These are phyloP conservation scores for Portevinia maculata DNA, from an alignment of 2,888 invertebrate genomes.

Conservation along the genomic window DNA sequence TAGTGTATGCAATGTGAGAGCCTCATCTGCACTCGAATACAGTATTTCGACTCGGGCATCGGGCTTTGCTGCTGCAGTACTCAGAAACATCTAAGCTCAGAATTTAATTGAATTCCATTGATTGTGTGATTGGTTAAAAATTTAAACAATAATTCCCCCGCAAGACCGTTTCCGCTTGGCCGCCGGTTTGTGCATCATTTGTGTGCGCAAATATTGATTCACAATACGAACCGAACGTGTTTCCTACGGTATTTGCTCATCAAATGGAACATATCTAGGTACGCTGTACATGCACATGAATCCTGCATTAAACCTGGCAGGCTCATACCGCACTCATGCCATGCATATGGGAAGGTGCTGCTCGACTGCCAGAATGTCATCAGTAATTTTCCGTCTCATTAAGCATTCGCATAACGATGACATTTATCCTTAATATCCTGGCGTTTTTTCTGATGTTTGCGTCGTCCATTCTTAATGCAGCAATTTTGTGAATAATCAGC, in stretches of 20 bases:
- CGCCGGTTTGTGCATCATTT: conserved; percentile 4
- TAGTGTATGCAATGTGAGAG: background rate
- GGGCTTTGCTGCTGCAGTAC: background rate
- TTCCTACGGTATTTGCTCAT: conserved; percentile 55
- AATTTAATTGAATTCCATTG: conserved; percentile 72
- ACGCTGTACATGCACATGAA: background rate
- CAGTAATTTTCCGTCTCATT: conserved; percentile 67
- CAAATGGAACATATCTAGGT: conserved; percentile 59
- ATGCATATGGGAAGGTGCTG: background rate
- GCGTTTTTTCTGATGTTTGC: conserved; percentile 6
- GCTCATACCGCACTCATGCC: conserved; percentile 1
- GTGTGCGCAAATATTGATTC: conserved; percentile 57
- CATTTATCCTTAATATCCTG: conserved; percentile 63
- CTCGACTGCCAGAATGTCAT: conserved; percentile 35
- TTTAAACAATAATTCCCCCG: conserved; percentile 65
- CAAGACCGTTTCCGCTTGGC: conserved; percentile 6
- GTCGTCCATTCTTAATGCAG: conserved; percentile 42
- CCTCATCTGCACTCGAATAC: background rate
- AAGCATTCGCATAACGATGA: conserved; percentile 70
- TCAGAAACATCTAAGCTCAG: conserved; percentile 58
- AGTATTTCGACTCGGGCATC: too few relatives aligned
- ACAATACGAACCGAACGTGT: conserved; percentile 42
- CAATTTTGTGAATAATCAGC: conserved; percentile 68
- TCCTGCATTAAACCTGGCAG: conserved; percentile 40
- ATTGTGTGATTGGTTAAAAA: conserved; percentile 73